Evolutionary conservation across 2,113 vertebrate genomes (phyloP).

Genomic region (Hylia prasina): DNA sequence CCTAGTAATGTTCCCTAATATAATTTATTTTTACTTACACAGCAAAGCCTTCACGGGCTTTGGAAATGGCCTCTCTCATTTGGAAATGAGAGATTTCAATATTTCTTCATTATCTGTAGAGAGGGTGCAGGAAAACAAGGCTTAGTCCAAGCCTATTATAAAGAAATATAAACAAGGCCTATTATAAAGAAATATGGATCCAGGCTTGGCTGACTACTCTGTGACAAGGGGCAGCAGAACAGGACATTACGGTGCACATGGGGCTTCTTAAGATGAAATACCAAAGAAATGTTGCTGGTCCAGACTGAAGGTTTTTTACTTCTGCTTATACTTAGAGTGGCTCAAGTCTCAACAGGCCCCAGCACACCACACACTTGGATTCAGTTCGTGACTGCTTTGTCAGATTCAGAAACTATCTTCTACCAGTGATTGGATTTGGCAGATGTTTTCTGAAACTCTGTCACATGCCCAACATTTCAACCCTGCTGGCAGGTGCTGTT

Average conservation of each 20-base stretch:
- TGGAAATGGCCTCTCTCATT: background rate
- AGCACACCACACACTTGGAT: background rate
- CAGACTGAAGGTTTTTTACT: background rate
- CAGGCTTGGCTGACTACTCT: background rate
- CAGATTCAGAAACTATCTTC: background rate
- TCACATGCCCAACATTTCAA: background rate
- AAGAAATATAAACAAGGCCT: background rate
- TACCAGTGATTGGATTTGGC: background rate
- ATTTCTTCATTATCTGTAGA: background rate
- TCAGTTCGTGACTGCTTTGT: background rate
- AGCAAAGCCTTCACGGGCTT: background rate
- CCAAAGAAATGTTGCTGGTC: background rate
- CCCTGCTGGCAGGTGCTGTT: background rate
- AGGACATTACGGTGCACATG: background rate
- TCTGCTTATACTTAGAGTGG: background rate
- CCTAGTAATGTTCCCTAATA: background rate
- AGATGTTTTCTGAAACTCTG: constrained; percentile 20
- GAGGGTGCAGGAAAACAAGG: background rate
- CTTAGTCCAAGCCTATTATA: background rate
- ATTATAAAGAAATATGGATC: background rate
- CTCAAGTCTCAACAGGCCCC: background rate
- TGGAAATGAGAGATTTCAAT: background rate
- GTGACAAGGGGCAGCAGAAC: background rate
- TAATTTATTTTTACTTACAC: background rate
- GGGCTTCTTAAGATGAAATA: background rate